Base-by-base conservation (phyloP, 2,888 invertebrate genomes). In the Apamea epomidion region DNA sequence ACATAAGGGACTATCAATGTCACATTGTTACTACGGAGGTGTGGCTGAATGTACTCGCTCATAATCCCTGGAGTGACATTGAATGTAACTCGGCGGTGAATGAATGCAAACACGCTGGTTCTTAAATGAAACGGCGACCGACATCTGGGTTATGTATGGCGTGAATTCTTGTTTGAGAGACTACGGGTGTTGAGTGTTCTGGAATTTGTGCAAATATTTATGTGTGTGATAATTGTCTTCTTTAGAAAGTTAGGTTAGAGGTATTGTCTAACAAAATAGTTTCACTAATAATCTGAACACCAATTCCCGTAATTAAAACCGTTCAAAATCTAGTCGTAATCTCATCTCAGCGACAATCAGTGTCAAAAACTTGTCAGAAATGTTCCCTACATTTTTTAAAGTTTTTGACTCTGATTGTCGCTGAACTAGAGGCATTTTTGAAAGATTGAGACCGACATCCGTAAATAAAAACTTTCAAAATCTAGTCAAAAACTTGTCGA, bases 41-140 rank as follows among this genome's bases (percentile, higher is more conserved):
- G 25, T 0, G 5, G 18, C 6, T 32, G 14, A 76, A 51, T 51
- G 14, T 78, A 51, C 8, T 6, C 21, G 21, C 12, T 10, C 62
- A 32, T 42, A 71, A 32, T 70, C 70, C 65, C 73, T 37, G 14
- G 67, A 67, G 74, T 29, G 45, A 76, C 73, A 76, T 65, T 62
- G 48, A 62, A 76, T 82, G 76, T 85, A 65, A 73, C 42, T 12
- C 0, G 8, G 60, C 37, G 58, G 6, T 65, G 71, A 77, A 85
- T 83, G 64, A 54, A 60, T 69, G 48, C 48, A 73, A 51, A 70
- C 64, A 51, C 58, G 29, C 25, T 60, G 58, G 37, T 70, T 62
- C 68, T 74, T 32, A 77, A 45, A 84, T 74, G 74, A 69, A 54
- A 37, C 62, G 64, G 74, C 16, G 62, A 71, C 68, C 68, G 45